Percentiles rank a stretch among this genome's conserved stretches.
phyloP scores from a whole-genome alignment of 2,113 vertebrate genomes.

The Lasiurus borealis region DNA sequence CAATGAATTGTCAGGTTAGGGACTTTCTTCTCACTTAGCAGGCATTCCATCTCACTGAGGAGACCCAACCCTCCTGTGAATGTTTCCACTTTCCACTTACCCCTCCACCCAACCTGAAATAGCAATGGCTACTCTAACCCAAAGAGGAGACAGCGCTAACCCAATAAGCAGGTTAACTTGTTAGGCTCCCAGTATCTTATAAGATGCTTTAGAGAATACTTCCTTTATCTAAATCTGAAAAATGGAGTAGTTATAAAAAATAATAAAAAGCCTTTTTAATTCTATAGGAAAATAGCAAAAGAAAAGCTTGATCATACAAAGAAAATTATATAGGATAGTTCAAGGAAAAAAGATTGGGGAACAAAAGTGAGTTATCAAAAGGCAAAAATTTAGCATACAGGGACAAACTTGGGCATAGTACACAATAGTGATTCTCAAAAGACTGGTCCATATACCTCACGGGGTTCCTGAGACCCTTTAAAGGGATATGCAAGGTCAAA shows the following conservation, averaged over 20 bases:
- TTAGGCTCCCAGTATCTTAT: not conserved
- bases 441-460: not conserved
- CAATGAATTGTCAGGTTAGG: slow-evolving; percentile 85
- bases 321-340: slow-evolving; percentile 13
- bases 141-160: not conserved
- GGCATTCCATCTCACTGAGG: slow-evolving; percentile 68
- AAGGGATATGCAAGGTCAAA: not conserved
- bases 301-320: not conserved
- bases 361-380: not conserved
- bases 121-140: slow-evolving; percentile 16
- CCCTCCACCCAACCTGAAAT: not conserved
- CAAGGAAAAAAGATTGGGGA: not conserved
- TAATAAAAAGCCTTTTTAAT: slow-evolving; percentile 45
- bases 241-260: not conserved
- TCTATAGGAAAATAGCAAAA: slow-evolving; percentile 20
- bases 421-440: not conserved
- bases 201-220: slow-evolving; percentile 29
- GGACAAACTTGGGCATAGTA: not conserved
- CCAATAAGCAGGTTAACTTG: slow-evolving; percentile 21
- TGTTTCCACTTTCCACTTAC: slow-evolving; percentile 19
- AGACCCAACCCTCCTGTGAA: slow-evolving; percentile 46
- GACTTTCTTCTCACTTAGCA: slow-evolving; percentile 81
- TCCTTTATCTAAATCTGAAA: slow-evolving; percentile 58
- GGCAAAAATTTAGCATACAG: not conserved
- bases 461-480: not conserved